phyloP scores from a whole-genome alignment of 2,797 vertebrate species.

The Epinephelus coioides region DNA sequence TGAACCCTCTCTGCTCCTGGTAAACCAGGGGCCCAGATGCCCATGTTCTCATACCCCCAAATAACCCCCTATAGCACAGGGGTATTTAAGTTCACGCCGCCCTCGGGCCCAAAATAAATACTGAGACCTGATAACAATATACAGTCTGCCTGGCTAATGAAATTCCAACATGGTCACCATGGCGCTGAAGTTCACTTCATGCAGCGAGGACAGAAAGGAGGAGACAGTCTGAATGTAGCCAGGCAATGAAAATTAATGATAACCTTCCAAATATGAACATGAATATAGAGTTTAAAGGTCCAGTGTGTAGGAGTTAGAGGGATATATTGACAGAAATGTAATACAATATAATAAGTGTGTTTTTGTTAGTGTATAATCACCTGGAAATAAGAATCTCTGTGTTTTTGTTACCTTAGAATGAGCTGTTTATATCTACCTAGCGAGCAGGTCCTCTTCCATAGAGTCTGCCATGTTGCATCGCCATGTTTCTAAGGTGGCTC shows the following conservation, averaged over 20 bases:
- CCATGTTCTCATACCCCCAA: constrained; percentile 40
- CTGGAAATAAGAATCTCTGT: no score
- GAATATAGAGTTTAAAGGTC: constrained; percentile 19
- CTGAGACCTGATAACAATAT: constrained; percentile 60
- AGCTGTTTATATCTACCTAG: no score
- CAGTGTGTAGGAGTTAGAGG: no score
- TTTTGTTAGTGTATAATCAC: no score
- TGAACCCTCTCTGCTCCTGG: constrained; percentile 52
- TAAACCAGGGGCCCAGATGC: constrained; percentile 46
- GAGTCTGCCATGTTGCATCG: no score
- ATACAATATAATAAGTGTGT: no score
- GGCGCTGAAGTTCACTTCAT: constrained; percentile 57
- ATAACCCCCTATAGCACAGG: constrained; percentile 47
- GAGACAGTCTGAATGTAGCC: constrained; percentile 25
- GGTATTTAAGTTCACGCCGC: constrained; percentile 60
- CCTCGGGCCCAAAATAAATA: constrained; percentile 58
- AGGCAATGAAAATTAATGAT: constrained; percentile 27
- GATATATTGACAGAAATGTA: no score
- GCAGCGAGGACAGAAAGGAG: constrained; percentile 31
- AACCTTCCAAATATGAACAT: constrained; percentile 30
- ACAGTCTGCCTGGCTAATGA: constrained; percentile 70
- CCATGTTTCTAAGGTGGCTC: no score
- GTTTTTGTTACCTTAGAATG: no score
- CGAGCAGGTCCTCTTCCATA: no score
- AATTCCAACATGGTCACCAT: constrained; percentile 76